Evolutionary conservation across 2,797 vertebrate species (phyloP).

Genomic region (Catostomus latipinnis): DNA sequence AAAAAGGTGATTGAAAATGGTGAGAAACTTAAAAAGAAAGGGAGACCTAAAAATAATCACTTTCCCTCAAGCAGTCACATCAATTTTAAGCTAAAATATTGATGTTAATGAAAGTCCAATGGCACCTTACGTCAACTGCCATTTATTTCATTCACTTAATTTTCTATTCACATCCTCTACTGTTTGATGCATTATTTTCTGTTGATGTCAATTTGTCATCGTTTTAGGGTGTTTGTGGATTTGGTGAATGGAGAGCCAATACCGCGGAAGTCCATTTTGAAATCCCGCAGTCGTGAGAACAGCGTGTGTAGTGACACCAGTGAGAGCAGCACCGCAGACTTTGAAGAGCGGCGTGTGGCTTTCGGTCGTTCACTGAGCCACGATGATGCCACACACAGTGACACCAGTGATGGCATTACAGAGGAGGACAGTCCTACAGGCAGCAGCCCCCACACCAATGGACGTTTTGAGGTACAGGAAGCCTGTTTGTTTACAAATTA

Average conservation of each 20-base stretch:
- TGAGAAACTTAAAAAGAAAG: too few relatives aligned
- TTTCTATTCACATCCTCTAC: too few relatives aligned
- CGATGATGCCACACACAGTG: slow-evolving; percentile 85
- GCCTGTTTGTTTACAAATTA: not conserved
- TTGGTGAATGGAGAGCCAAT: slow-evolving; percentile 92
- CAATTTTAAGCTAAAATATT: too few relatives aligned
- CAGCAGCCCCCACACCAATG: slow-evolving; percentile 70
- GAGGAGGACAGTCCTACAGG: slow-evolving; percentile 82
- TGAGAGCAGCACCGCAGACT: slow-evolving; percentile 90
- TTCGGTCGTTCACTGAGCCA: slow-evolving; percentile 82
- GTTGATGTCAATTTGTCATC: too few relatives aligned
- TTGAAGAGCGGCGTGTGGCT: slow-evolving; percentile 84
- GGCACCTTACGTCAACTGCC: too few relatives aligned
- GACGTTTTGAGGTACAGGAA: slow-evolving; percentile 81
- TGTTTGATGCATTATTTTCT: too few relatives aligned
- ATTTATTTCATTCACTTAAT: too few relatives aligned
- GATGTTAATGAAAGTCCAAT: too few relatives aligned
- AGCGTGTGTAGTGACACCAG: slow-evolving; percentile 96
- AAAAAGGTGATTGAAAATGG: too few relatives aligned
- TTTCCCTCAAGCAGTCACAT: too few relatives aligned
- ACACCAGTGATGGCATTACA: slow-evolving; percentile 83
- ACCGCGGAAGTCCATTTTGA: slow-evolving; percentile 96
- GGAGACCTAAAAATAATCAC: too few relatives aligned
- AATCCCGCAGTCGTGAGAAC: slow-evolving; percentile 95
- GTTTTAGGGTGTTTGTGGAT: slow-evolving; percentile 90